A percentile compares a stretch with the other conserved stretches of the same genome.
Conservation (phyloP, 2,888 invertebrate species). For the Plebejus melissa region DNA sequence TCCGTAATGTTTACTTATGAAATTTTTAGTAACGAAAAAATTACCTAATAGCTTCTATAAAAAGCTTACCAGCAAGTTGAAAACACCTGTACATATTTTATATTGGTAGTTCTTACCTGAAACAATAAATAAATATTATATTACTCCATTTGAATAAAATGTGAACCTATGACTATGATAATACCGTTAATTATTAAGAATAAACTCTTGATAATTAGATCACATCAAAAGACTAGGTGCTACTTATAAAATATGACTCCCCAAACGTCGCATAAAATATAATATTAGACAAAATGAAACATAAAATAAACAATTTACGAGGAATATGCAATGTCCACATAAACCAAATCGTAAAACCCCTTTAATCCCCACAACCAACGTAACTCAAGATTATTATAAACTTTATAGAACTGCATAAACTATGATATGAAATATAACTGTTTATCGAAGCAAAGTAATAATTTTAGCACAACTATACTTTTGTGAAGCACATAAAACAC, state of each 20-base stretch:
- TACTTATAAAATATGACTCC: neutral
- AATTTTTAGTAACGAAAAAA: neutral
- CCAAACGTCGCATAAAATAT: neutral
- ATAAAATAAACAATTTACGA: conserved; percentile 1
- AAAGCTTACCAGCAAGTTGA: neutral
- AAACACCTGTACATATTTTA: neutral
- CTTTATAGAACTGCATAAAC: conserved; percentile 5
- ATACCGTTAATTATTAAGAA: neutral
- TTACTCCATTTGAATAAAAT: neutral
- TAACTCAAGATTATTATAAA: conserved; percentile 2
- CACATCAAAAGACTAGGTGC: neutral
- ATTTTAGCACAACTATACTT: neutral
- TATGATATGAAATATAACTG: neutral
- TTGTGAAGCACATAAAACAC: neutral
- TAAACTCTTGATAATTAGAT: neutral
- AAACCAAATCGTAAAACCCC: conserved; percentile 1
- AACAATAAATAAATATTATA: conserved; percentile 30
- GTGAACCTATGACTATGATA: neutral
- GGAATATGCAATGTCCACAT: neutral
- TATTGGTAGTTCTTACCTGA: conserved; percentile 32
- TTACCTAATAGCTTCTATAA: neutral
- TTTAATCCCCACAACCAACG: neutral
- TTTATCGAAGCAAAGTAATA: neutral
- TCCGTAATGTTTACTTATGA: neutral
- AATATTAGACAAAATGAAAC: neutral